Base-by-base conservation (phyloP, 2,797 vertebrate genomes). In the Tapirus indicus region DNA sequence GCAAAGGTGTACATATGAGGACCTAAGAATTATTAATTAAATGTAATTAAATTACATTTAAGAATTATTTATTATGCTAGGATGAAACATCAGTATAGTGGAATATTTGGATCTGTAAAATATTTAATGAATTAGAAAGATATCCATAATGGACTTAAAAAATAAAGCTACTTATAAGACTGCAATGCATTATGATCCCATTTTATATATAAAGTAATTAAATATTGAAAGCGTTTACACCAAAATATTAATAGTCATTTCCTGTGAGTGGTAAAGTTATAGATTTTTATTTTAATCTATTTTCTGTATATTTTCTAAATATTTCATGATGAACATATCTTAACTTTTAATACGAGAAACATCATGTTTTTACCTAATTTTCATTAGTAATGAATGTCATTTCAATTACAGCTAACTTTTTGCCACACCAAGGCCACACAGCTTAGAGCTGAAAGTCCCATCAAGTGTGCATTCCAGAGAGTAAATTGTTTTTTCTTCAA, bases 231-330 rank as follows among this genome's bases (percentile, higher is more conserved):
- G 6, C 7, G 68, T 47, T 32, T 6, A 58, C 6, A 68, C 6
- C 20, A 92, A 94, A 80, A 47, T 88, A 84, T 58, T 38, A 54
- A 23, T 5, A 52, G 27, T 25, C 25, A 3, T 49, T 88, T 47
- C 11, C 27, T 86, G 25, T 88, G 20, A 72, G 54, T 77, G n/a
- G 41, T 88, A n/a, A 88, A 90, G 21, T 41, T 82, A 29, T 11
- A 75, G 2, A 27, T 32, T 78, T 91, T 58, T 23, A 60, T 91
- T 41, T 68, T 62, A 66, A 89, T 60, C n/a, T 66, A 52, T 52
- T 82, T 92, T 49, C 14, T 66, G 10, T 82, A 21, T 47, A 60
- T 71, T 85, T 88, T 92, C 38, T 94, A 95, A 64, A 52, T 60
- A 88, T 68, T 93, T 77, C 10, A 68, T 75, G 18, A 64, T 54